Base-by-base conservation (phyloP, 35 echinoderm and acorn worm species). In the Lytechinus variegatus region DNA sequence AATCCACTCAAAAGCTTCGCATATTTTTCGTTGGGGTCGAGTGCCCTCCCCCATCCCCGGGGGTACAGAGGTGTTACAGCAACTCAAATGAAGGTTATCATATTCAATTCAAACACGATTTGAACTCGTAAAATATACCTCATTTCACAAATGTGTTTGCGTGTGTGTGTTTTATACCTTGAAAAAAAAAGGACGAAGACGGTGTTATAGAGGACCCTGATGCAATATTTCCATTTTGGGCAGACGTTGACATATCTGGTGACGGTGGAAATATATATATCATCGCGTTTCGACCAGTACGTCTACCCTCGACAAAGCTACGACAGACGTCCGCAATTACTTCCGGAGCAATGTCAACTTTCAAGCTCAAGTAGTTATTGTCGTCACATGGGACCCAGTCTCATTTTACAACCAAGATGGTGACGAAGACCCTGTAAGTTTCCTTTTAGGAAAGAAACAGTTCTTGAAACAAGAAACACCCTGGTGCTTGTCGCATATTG, bases 321-420 rank as follows among this genome's bases (percentile, higher is more conserved):
- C 88, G 33, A 29, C 88, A 28, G 88, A 90, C 11, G 88, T 90
- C 52, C 88, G 16, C 0, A 28, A 13, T 28, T 90, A 52, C 52
- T 90, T 90, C 52, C 29, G 88, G 29, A 90, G 88, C 52, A 90
- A 90, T 27, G 13, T 90, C 29, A 33, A 90, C 27, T 90, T 90
- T 21, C 16, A 33, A 28, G 88, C 88, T 44, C 29, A 44, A 52
- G 88, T 52, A 8, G 88, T 90, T 44, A 90, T 90, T 12, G 52
- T 90, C 4, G 88, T 90, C 88, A 90, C 88, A 16, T 90, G 88
- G 88, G 88, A 90, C 0, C 0, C 52, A 12, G 88, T 90, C 29
- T 90, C 88, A 4, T 90, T 90, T 10, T 90, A 14, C 52, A 28
- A 90, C 9, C 52, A 90, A 52, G 1, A 0, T 10, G 52, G 52